phyloP scores from a whole-genome alignment of 2,888 invertebrate species.

The Nematopogon swammerdamellus region DNA sequence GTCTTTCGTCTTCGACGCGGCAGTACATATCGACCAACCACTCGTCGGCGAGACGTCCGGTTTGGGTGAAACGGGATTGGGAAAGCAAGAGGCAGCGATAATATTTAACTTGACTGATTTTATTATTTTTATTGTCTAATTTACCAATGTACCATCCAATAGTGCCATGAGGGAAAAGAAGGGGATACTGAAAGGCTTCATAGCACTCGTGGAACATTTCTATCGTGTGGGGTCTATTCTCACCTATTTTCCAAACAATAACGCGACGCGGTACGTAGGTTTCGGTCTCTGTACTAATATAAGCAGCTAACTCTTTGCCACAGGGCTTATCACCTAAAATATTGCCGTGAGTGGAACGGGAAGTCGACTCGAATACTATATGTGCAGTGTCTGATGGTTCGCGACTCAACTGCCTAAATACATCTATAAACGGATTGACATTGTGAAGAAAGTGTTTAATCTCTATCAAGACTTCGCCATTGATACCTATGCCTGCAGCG shows the following conservation, averaged over 20 bases:
- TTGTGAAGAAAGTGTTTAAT: no score
- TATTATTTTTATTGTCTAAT: constrained; percentile 3
- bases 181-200: constrained; percentile 6
- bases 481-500: no score
- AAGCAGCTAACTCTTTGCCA: constrained; percentile 6
- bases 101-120: constrained; percentile 5
- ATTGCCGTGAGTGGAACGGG: constrained; percentile 8
- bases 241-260: constrained; percentile 9
- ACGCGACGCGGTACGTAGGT: constrained; percentile 5
- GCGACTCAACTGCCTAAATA: no score
- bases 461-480: no score
- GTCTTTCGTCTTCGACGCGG: constrained; percentile 6
- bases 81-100: constrained; percentile 5
- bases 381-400: no score
- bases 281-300: constrained; percentile 7
- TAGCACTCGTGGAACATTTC: constrained; percentile 7
- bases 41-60: constrained; percentile 6
- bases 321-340: constrained; percentile 6
- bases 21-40: constrained; percentile 10
- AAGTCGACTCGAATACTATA: no score
- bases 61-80: constrained; percentile 5
- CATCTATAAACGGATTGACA: no score
- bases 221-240: constrained; percentile 5
- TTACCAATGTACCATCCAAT: constrained; percentile 5
- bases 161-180: constrained; percentile 4